Evolutionary conservation across 2,888 invertebrate species (phyloP).

Genomic region (Lasius platythorax): DNA sequence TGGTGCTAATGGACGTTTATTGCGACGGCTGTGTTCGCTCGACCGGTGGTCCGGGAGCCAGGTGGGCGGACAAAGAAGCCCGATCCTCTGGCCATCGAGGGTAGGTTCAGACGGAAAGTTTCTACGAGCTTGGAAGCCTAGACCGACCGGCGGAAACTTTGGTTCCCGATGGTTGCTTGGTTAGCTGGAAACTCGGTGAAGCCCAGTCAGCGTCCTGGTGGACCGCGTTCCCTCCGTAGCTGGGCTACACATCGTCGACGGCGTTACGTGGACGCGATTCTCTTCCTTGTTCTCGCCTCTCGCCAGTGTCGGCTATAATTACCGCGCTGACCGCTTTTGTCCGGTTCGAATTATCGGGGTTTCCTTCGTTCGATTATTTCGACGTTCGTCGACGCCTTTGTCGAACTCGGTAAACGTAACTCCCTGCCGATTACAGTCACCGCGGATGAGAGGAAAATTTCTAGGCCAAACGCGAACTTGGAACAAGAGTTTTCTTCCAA

Average conservation of each 20-base stretch:
- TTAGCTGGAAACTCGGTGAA: constrained; percentile 81
- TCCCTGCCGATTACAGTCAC: constrained; percentile 65
- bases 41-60: constrained; percentile 63
- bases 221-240: constrained; percentile 60
- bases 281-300: constrained; percentile 69
- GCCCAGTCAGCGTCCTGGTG: constrained; percentile 81
- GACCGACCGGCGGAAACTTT: constrained; percentile 79
- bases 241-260: constrained; percentile 53
- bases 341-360: constrained; percentile 72
- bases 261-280: constrained; percentile 72
- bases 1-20: constrained; percentile 76
- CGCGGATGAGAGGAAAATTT: constrained; percentile 72
- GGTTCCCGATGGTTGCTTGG: constrained; percentile 78
- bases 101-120: constrained; percentile 80
- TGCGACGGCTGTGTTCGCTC: constrained; percentile 75
- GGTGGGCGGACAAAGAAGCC: constrained; percentile 75
- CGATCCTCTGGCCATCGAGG: constrained; percentile 68
- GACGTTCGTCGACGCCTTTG: constrained; percentile 74
- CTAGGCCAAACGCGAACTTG: constrained; percentile 53
- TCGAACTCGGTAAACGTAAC: constrained; percentile 70
- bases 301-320: constrained; percentile 81
- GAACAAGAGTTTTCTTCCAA: constrained; percentile 9
- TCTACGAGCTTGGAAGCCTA: constrained; percentile 76
- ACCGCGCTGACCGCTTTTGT: constrained; percentile 83
- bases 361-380: constrained; percentile 62